Conservation (phyloP, 2,797 vertebrate genomes). For the Neostethus bicornis region DNA sequence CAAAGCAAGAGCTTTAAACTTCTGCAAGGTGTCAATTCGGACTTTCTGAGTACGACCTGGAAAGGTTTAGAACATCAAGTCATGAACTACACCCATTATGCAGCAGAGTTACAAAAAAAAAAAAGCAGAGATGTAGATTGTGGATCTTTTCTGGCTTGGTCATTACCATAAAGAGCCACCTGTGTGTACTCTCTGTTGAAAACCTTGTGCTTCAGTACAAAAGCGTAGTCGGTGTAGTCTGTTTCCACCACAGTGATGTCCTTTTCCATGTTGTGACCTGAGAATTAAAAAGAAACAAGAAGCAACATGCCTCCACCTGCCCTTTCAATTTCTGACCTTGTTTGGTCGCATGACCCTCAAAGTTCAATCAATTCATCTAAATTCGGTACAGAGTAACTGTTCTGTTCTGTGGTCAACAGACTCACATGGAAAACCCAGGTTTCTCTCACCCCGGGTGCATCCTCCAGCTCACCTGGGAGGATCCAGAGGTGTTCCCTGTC, state of each 20-base stretch:
- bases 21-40: conserved; percentile 62
- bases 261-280: conserved; percentile 79
- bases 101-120: not conserved
- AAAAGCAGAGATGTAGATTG: not conserved
- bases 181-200: conserved; percentile 80
- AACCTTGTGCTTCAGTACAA: conserved; percentile 81
- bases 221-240: conserved; percentile 80
- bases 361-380: no score
- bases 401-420: no score
- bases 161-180: conserved; percentile 81
- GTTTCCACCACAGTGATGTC: conserved; percentile 83
- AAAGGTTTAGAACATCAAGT: not conserved
- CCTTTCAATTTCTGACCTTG: no score
- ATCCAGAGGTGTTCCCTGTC: no score
- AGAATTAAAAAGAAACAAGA: conserved; percentile 2
- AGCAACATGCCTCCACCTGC: no score
- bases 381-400: no score
- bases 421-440: no score
- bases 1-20: conserved; percentile 72
- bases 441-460: no score
- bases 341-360: no score
- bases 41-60: conserved; percentile 71
- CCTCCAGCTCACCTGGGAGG: no score
- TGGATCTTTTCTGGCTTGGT: not conserved
- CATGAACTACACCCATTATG: not conserved